Percentiles rank a stretch among this genome's conserved stretches.
Evolutionary conservation across 1,140 invertebrate genomes (phyloP).

Genomic region (Lineus longissimus): DNA sequence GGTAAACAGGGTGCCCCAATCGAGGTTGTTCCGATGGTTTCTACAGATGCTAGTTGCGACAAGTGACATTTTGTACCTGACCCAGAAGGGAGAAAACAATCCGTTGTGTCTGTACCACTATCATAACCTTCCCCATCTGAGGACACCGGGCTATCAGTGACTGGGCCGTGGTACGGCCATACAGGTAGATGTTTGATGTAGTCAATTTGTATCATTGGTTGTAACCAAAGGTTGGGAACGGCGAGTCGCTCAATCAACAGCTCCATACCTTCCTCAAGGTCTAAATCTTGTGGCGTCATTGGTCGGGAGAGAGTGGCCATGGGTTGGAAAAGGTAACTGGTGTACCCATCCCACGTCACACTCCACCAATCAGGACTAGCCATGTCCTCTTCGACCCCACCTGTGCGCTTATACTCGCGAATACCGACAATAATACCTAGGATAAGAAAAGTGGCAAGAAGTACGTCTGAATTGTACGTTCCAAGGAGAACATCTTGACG

Average conservation of each 20-base stretch:
- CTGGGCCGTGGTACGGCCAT: slow-evolving; percentile 51
- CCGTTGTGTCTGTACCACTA: not conserved
- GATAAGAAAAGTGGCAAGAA: slow-evolving; percentile 21
- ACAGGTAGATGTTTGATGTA: slow-evolving; percentile 59
- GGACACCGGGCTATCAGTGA: not conserved
- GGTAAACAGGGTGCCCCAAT: not conserved
- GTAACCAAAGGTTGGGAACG: slow-evolving; percentile 56
- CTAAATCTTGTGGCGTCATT: slow-evolving; percentile 33
- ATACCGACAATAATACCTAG: slow-evolving; percentile 23
- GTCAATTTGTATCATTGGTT: slow-evolving; percentile 51
- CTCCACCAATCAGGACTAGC: slow-evolving; percentile 46
- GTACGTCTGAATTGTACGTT: not conserved
- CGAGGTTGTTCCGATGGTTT: not conserved
- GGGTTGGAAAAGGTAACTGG: slow-evolving; percentile 47
- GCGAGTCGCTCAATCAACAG: slow-evolving; percentile 53
- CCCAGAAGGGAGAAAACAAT: not conserved
- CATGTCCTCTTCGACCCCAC: slow-evolving; percentile 26
- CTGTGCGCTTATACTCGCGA: slow-evolving; percentile 23
- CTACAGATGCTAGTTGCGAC: slow-evolving; percentile 12
- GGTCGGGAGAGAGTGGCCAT: slow-evolving; percentile 32
- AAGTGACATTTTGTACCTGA: slow-evolving; percentile 7
- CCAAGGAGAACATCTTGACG: slow-evolving; percentile 40
- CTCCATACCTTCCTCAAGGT: slow-evolving; percentile 50
- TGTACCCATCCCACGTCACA: slow-evolving; percentile 35
- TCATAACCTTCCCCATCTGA: not conserved